Evolutionary conservation across 2,888 invertebrate species (phyloP).

Genomic region (Trachelus tabidus): DNA sequence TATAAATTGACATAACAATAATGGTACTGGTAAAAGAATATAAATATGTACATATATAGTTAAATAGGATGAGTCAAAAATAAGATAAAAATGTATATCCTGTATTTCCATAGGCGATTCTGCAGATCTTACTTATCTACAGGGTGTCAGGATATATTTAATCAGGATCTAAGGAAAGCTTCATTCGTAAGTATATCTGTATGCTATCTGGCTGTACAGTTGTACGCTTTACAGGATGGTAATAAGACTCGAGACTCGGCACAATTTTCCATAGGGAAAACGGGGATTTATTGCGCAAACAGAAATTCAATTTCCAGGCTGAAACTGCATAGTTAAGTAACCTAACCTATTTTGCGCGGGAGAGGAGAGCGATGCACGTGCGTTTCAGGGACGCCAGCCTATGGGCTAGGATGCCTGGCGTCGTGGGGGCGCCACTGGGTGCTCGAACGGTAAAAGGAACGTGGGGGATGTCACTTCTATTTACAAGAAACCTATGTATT

Average conservation of each 20-base stretch:
- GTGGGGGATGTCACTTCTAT: neutral
- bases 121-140: neutral
- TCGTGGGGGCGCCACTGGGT: neutral
- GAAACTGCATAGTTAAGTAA: constrained; percentile 38
- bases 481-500: neutral
- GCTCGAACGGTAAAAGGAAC: neutral
- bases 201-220: neutral
- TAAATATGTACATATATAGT: neutral
- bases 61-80: neutral
- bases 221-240: neutral
- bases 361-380: neutral
- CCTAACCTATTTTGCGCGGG: constrained; percentile 16
- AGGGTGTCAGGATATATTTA: neutral
- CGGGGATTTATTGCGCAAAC: constrained; percentile 38
- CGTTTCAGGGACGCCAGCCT: neutral
- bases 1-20: neutral
- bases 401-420: neutral
- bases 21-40: too few species aligned
- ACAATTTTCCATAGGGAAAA: constrained; percentile 1
- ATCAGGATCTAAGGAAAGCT: neutral
- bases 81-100: neutral
- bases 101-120: neutral
- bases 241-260: constrained; percentile 16
- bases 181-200: constrained; percentile 9
- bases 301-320: constrained; percentile 43